A percentile compares a stretch with the other conserved stretches of the same genome.
Conservation (phyloP, 1,140 invertebrate genomes). For the Brachionus rubens region DNA sequence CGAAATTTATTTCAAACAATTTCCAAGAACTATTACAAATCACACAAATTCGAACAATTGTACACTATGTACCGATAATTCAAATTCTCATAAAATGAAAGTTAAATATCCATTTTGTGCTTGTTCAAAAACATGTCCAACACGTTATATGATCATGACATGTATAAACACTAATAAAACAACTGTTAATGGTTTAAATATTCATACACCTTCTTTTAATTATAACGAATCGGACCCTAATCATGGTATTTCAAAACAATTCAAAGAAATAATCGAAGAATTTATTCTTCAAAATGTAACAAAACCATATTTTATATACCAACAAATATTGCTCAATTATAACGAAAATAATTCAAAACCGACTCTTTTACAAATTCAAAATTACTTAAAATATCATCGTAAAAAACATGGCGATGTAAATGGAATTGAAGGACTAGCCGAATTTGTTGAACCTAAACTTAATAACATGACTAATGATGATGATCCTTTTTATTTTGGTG, state of each 20-base stretch:
- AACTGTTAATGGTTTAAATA: neutral
- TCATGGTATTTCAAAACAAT: neutral
- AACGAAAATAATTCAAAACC: too few relatives aligned
- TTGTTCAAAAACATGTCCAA: slow-evolving; percentile 11
- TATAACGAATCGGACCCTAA: neutral
- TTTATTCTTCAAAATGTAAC: too few relatives aligned
- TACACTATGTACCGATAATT: slow-evolving; percentile 11
- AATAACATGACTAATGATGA: neutral
- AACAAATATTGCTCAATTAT: too few relatives aligned
- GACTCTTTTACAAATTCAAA: too few relatives aligned
- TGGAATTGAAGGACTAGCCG: neutral
- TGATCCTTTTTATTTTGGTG: slow-evolving; percentile 5
- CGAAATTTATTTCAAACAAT: slow-evolving; percentile 22
- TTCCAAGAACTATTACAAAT: slow-evolving; percentile 14
- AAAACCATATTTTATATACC: too few relatives aligned
- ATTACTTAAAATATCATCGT: too few relatives aligned
- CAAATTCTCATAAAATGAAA: slow-evolving; percentile 21
- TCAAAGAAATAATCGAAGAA: neutral
- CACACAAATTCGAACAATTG: slow-evolving; percentile 7
- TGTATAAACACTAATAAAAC: neutral
- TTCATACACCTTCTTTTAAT: neutral
- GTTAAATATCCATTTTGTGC: slow-evolving; percentile 5
- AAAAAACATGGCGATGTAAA: neutral
- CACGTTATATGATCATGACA: slow-evolving; percentile 13
- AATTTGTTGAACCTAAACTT: neutral